A percentile compares a stretch with the other conserved stretches of the same genome.
These are phyloP conservation scores for Cryptomyrus ogoouensis DNA, from an alignment of 2,113 vertebrate species.

Conservation along the genomic window DNA sequence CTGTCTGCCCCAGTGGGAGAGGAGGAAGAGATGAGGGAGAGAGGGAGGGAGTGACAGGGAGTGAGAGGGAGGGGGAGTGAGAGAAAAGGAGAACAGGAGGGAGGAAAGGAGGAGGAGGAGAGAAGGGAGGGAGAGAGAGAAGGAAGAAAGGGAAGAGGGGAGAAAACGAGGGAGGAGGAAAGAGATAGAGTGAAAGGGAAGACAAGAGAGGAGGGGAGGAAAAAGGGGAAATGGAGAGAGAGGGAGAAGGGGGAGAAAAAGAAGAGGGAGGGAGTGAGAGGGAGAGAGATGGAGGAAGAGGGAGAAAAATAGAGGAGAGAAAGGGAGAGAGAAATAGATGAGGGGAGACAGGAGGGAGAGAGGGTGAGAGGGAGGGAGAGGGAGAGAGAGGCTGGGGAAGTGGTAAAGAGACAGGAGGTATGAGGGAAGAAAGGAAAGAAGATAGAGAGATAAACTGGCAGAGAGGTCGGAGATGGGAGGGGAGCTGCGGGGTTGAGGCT, in stretches of 20 bases:
- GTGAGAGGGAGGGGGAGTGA: too few relatives aligned
- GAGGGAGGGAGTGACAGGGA: background rate
- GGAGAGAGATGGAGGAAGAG: too few relatives aligned
- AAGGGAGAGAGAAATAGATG: too few relatives aligned
- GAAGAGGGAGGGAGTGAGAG: too few relatives aligned
- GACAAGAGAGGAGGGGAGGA: too few relatives aligned
- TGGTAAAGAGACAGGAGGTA: background rate
- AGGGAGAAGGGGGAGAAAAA: background rate
- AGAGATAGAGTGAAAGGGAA: background rate
- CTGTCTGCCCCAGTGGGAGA: constrained; percentile 13
- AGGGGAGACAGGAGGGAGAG: too few relatives aligned
- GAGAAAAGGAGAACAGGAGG: background rate
- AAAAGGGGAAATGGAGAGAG: background rate
- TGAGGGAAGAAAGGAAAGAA: background rate
- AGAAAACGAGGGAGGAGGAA: background rate
- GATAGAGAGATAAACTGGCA: background rate
- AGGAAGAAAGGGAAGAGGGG: background rate
- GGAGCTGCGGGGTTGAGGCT: constrained; percentile 40
- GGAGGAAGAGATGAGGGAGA: background rate
- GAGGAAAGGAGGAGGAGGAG: background rate
- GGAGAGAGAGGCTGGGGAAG: background rate
- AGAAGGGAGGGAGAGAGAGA: background rate
- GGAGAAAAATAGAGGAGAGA: too few relatives aligned
- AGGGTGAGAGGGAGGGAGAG: constrained; percentile 1
- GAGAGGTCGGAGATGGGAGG: constrained; percentile 1